These are phyloP conservation scores for Myopa testacea DNA, from an alignment of 2,888 invertebrate genomes.

Conservation along the genomic window DNA sequence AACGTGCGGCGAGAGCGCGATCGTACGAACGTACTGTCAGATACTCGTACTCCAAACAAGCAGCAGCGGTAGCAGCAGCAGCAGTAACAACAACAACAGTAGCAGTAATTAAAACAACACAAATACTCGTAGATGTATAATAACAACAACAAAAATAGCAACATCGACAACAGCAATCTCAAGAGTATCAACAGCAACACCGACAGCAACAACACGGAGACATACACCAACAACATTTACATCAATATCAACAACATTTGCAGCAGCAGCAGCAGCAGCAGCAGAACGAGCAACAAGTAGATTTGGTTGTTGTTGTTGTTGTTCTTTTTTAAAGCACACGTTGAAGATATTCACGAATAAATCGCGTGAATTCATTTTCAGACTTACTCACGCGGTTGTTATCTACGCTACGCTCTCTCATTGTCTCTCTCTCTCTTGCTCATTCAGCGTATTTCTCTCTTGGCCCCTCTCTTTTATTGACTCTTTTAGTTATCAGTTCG, in stretches of 20 bases:
- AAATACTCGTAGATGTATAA: no score
- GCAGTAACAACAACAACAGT: conserved; percentile 22
- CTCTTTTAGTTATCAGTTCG: conserved; percentile 21
- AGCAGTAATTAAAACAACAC: neutral
- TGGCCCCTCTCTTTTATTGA: conserved; percentile 10
- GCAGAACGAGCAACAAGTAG: neutral
- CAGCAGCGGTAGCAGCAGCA: conserved; percentile 6
- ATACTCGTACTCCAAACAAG: neutral
- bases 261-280: neutral
- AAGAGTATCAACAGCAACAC: neutral
- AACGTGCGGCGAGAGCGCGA: conserved; percentile 55
- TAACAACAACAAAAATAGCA: neutral
- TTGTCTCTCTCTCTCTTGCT: conserved; percentile 10
- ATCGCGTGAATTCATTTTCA: conserved; percentile 34
- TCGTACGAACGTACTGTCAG: conserved; percentile 38
- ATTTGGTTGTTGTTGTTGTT: neutral
- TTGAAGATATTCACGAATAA: conserved; percentile 25
- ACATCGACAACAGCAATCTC: neutral
- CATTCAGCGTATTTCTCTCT: neutral
- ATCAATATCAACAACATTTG: neutral
- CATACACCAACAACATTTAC: neutral
- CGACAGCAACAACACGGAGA: neutral
- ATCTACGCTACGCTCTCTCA: conserved; percentile 7
- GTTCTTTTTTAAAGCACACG: neutral
- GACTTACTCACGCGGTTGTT: neutral